Base-by-base conservation (phyloP, 2,797 vertebrate species). In the Clangula hyemalis region DNA sequence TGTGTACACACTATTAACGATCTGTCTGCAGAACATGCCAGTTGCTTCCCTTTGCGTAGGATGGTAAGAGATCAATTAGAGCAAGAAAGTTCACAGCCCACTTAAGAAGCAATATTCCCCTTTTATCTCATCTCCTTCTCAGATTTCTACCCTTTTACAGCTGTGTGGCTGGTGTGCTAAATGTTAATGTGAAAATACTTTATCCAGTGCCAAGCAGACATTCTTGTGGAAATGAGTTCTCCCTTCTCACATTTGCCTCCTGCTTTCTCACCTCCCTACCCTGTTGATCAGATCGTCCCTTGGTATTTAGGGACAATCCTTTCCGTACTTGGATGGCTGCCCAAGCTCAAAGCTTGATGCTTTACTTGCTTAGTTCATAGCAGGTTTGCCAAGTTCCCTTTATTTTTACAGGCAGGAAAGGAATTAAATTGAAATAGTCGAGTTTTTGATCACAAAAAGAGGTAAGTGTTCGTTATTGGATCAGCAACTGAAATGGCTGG, bases 101-200 rank as follows among this genome's bases (percentile, higher is more conserved):
- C 95, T 96, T 94, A 96, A 96, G 90, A 94, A 95, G 94, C 91
- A 96, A 94, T 95, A 96, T 95, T 96, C 84, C 65, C 88, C 94
- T 95, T 97, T 96, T 94, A 95, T 96, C 94, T 96, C 87, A 78
- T 93, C 85, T 90, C 73, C 93, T 86, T 94, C 95, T 95, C 94
- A 78, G 87, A 58, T 94, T 95, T 96, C 94, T 95, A 70, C 72
- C 54, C 86, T 95, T 95, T 94, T 85, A 89, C 92, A 94, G 91
- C 80, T 89, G 92, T 75, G 69, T 69, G 89, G 76, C 90, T 97
- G 94, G 77, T 89, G 92, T 76, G 93, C 85, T 94, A 96, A 97
- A 95, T 89, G 91, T 83, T 96, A 97, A 96, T 89, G 89, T 57
- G 62, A 88, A 94, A 92, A 80, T 93, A 83, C 81, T 94, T 95